Conservation (phyloP, 2,113 vertebrate species). For the Forbesichthys papilliferus region DNA sequence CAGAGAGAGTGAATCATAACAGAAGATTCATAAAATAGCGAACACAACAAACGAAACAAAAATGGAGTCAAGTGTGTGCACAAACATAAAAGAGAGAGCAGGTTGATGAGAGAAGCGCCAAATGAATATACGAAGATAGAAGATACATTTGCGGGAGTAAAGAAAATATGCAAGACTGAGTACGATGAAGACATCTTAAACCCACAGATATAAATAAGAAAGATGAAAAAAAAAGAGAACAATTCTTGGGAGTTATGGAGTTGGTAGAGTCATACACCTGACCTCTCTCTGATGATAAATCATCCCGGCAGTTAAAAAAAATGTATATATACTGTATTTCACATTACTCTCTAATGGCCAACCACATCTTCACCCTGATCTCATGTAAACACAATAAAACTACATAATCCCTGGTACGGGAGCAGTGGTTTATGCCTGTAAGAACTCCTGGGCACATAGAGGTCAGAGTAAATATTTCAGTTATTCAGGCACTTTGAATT, state of each 20-base stretch:
- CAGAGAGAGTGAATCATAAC: neutral
- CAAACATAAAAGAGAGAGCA: neutral
- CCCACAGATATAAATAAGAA: neutral
- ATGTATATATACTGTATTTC: neutral
- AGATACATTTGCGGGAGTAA: too few species aligned
- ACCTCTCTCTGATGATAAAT: constrained; percentile 35
- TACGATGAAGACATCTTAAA: neutral
- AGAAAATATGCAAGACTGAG: neutral
- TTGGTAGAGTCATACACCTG: neutral
- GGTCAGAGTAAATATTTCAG: constrained; percentile 43
- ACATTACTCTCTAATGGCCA: neutral
- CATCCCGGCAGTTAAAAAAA: constrained; percentile 13
- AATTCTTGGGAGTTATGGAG: neutral
- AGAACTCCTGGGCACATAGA: neutral
- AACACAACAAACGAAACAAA: neutral
- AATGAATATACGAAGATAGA: neutral
- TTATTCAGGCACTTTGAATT: constrained; percentile 33
- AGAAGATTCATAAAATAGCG: too few species aligned
- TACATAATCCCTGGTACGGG: constrained; percentile 18
- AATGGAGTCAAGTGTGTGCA: neutral
- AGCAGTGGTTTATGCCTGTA: constrained; percentile 3
- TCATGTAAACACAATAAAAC: constrained; percentile 47
- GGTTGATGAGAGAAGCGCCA: neutral
- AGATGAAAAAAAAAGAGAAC: constrained; percentile 2
- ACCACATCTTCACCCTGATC: constrained; percentile 29